These are phyloP conservation scores for Pseudococcus jackbeardsleyi DNA, from an alignment of 2,888 invertebrate genomes.

Conservation along the genomic window DNA sequence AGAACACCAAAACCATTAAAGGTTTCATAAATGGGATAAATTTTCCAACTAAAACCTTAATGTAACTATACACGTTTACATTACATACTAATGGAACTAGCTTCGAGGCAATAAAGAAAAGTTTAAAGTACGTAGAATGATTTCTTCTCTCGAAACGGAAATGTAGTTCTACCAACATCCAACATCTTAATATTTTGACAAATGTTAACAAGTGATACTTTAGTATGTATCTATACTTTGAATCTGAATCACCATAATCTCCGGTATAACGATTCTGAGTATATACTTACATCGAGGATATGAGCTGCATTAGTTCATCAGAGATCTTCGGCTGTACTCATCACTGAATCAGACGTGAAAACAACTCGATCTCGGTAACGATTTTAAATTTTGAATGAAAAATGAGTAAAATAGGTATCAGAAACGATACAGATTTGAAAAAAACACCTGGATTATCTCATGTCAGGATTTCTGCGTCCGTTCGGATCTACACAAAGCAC, in stretches of 20 bases:
- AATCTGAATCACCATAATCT: background rate
- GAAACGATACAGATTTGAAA: background rate
- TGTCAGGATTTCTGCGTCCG: background rate
- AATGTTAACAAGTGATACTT: background rate
- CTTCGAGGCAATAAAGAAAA: conserved; percentile 20
- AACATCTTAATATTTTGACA: conserved; percentile 7
- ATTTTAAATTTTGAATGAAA: background rate
- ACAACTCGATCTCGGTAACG: background rate
- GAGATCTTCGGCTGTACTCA: background rate
- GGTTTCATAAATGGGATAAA: conserved; percentile 16
- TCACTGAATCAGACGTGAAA: background rate
- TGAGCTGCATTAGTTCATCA: background rate
- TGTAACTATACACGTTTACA: background rate
- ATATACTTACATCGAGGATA: background rate
- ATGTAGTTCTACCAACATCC: background rate
- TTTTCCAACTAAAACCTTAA: conserved; percentile 26
- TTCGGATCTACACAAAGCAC: background rate
- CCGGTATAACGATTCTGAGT: background rate
- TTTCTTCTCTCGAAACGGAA: conserved; percentile 5
- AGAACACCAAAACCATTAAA: conserved; percentile 10
- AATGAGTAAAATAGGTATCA: background rate
- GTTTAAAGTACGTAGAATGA: conserved; percentile 8
- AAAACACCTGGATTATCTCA: background rate
- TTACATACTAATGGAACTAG: background rate
- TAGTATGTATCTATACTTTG: background rate